Evolutionary conservation across 2,888 invertebrate species (phyloP), one percentile per base, ranked within the genome.

Genomic region (Agapostemon virescens): DNA sequence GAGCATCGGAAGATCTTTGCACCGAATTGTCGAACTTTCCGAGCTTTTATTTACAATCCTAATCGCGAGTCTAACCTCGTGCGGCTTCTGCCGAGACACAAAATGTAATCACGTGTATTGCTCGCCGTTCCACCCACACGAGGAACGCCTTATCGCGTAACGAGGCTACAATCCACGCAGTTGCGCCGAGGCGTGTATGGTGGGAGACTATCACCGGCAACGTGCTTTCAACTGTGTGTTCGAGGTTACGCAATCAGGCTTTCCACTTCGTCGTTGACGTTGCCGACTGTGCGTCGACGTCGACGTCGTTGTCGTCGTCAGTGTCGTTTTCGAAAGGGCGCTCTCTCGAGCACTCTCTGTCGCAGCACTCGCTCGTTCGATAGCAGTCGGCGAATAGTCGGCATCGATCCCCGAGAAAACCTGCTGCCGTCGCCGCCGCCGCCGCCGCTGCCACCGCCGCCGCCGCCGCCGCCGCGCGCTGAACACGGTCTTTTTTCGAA

Each of bases 191-290:
- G 72, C 61, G 20, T 30, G 45, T 68, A 69, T 42, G 85, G 83
- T 70, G 82, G 73, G 81, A 77, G 79, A 78, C 77, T 81, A 86
- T 84, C 81, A 67, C 83, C 69, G 73, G 71, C 73, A 82, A 67
- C 72, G 73, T 83, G 83, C 85, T 87, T 85, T 84, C 82, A 79
- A 68, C 69, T 83, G 33, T 61, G 33, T 61, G 83, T 77, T 80
- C 58, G 78, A 66, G 72, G 84, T 87, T 87, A 87, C 86, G 86
- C 84, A 87, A 87, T 82, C 79, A 79, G 66, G 69, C 79, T 79
- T 77, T 82, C 83, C 83, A 82, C 74, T 58, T 66, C 77, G 76
- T 73, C 81, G 84, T 79, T 79, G 79, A 69, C 81, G 83, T 79
- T 81, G 83, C 80, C 84, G 86, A 79, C 76, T 80, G 79, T 70